Base-by-base conservation (phyloP, 2,888 invertebrate species). In the Scaptomyza cyrtandrae region DNA sequence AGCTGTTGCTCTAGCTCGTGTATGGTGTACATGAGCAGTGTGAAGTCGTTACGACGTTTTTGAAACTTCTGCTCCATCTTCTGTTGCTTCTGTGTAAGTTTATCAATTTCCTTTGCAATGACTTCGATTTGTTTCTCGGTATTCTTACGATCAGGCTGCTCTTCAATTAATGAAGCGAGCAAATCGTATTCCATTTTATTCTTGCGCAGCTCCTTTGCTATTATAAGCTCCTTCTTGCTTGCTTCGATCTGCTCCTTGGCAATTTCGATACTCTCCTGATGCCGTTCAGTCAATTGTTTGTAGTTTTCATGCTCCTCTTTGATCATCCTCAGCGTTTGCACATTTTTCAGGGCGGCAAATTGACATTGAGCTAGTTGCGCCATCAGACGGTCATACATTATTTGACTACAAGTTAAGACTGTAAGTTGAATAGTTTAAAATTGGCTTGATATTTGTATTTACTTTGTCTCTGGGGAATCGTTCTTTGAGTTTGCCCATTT, bases 141-240 rank as follows among this genome's bases (percentile, higher is more conserved):
- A 74, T 96, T 96, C 86, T 95, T 96, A 78, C 98, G 94, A 88
- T 98, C 97, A 0, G 98, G 98, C 90, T 98, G 97, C 85, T 96
- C 95, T 78, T 95, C 96, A 70, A 98, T 98, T 0, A 98, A 95
- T 91, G 97, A 97, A 0, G 98, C 98, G 43, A 98, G 90, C 11
- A 98, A 95, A 93, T 98, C 98, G 92, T 98, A 98, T 91, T 98
- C 98, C 93, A 96, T 96, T 86, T 97, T 94, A 91, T 98, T 97
- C 90, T 97, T 97, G 13, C 98, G 94, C 29, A 98, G 95, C 77
- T 96, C 95, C 90, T 97, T 97, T 0, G 98, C 98, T 87, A 96
- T 94, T 45, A 95, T 94, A 7, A 98, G 92, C 81, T 97, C 97
- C 7, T 93, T 92, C 92, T 98, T 98, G 64, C 96, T 97, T 64